These are phyloP conservation scores for Peromyscus maniculatus DNA, from an alignment of 2,113 vertebrate genomes.

Conservation along the genomic window DNA sequence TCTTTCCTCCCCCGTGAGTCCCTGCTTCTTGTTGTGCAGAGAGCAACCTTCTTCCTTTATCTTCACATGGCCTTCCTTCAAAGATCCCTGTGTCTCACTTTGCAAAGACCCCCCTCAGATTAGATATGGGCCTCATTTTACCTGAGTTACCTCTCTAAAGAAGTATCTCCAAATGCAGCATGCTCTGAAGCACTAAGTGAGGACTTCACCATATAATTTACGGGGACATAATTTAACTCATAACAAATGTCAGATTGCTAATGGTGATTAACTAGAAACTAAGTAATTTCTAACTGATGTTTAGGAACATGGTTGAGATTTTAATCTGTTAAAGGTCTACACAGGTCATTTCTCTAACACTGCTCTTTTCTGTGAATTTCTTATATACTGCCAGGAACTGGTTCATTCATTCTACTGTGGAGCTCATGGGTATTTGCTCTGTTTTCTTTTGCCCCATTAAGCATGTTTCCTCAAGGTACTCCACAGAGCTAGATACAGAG, in stretches of 20 bases:
- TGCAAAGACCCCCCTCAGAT: neutral
- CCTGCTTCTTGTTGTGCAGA: neutral
- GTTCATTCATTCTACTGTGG: neutral
- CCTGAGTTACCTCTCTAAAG: neutral
- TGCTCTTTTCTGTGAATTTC: constrained; percentile 19
- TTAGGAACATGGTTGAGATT: constrained; percentile 1
- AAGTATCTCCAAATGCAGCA: neutral
- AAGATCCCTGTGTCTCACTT: neutral
- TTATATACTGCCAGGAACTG: neutral
- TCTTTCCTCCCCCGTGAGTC: neutral
- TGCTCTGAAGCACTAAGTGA: neutral
- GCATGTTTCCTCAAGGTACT: neutral
- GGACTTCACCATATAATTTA: neutral
- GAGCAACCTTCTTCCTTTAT: neutral
- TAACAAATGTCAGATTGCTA: neutral
- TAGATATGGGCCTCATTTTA: neutral
- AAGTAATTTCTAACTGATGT: constrained; percentile 20
- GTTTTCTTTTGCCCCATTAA: neutral
- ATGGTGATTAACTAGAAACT: constrained; percentile 27
- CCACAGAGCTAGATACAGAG: neutral
- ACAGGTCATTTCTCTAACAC: neutral
- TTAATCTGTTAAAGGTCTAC: constrained; percentile 25
- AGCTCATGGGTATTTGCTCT: constrained; percentile 10
- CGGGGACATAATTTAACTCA: neutral
- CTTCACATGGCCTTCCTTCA: neutral